Evolutionary conservation across 2,797 vertebrate genomes (phyloP), one percentile per base, ranked within the genome.

Genomic region (Rhinichthys osculus): DNA sequence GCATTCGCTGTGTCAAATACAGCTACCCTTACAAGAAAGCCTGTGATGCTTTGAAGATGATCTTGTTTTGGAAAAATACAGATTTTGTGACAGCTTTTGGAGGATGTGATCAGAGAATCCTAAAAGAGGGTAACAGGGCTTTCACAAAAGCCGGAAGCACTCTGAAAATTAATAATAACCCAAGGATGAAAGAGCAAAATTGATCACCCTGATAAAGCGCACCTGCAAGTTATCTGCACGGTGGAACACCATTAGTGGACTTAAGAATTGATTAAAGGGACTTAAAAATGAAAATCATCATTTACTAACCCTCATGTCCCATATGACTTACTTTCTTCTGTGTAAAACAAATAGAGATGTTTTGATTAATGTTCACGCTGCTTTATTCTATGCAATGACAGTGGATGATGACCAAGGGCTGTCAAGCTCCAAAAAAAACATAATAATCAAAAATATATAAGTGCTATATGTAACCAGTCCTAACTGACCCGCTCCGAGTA

Each of bases 31-130:
- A 85, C 64, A 78, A 76, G 44, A 72, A 74, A 85, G 19, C 52
- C 30, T 59, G 44, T n/a, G 57, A 70, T 57, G 16, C 83, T 76
- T 79, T 80, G 74, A 81, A 50, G 40, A 59, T 44, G 77, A 82
- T 80, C 73, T 79, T 79, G 84, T 85, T 85, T 80, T 71, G 67
- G 19, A 35, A 71, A 74, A 50, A 84, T 52, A 66, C 14, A 44
- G 21, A 57, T 78, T 79, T 81, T 52, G 38, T 82, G 64, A 74
- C 54, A 77, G 71, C 66, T 72, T 77, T 73, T 38, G 17, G 40
- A 85, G 66, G 81, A 83, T 78, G 44, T 80, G 86, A 74, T 86
- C 72, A 86, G 72, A 81, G 59, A 71, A 52, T 67, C 59, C 78
- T 85, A 74, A 77, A 87, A 83, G 40, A 57, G 35, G 13, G 17